These are phyloP conservation scores for Deilephila elpenor DNA, from an alignment of 2,888 invertebrate species.

Conservation along the genomic window DNA sequence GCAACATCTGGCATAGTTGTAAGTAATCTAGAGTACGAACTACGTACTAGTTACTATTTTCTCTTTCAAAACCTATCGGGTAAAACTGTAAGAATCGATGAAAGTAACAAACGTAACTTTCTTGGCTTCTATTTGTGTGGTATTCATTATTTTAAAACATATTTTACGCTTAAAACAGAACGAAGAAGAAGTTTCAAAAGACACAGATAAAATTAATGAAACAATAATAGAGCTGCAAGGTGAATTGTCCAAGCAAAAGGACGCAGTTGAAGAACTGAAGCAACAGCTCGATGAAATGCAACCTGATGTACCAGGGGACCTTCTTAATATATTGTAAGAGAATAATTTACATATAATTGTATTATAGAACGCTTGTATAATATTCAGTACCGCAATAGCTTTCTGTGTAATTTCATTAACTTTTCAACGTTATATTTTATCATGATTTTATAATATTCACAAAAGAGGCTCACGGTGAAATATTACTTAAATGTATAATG, in stretches of 20 bases:
- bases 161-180: constrained; percentile 46
- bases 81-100: no score
- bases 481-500: no score
- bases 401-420: no score
- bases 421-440: background rate
- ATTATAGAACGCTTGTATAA: background rate
- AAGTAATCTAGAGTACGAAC: no score
- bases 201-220: constrained; percentile 50
- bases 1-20: no score
- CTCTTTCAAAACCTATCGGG: no score
- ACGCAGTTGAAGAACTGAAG: constrained; percentile 51
- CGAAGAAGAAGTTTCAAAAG: constrained; percentile 55
- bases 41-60: no score
- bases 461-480: background rate
- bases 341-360: background rate
- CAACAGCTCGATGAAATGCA: constrained; percentile 45
- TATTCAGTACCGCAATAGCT: no score
- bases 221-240: constrained; percentile 48
- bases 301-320: constrained; percentile 55
- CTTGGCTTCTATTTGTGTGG: no score
- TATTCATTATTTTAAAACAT: background rate
- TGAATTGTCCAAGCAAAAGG: constrained; percentile 49
- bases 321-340: constrained; percentile 60
- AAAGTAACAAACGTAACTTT: no score
- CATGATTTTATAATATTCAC: background rate